Evolutionary conservation across 2,888 invertebrate genomes (phyloP).

Genomic region (Drosophila neonasuta): DNA sequence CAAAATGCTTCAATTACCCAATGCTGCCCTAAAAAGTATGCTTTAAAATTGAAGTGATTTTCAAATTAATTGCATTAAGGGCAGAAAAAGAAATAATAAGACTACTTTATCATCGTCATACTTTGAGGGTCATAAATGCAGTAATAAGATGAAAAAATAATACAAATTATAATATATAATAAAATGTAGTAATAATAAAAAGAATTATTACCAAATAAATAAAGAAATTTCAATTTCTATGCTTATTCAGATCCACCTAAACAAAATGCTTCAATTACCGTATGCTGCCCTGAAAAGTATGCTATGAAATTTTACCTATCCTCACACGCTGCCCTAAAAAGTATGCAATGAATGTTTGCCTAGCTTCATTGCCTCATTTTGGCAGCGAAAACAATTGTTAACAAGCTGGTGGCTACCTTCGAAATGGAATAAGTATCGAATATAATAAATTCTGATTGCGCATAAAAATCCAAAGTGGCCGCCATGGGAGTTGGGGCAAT

Average conservation of each 20-base stretch:
- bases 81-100: too few species aligned
- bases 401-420: conserved; percentile 24
- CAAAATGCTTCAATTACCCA: background rate
- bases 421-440: conserved; percentile 15
- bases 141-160: too few species aligned
- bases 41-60: background rate
- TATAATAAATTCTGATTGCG: conserved; percentile 34
- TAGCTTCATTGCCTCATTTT: background rate
- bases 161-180: too few species aligned
- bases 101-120: too few species aligned
- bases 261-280: background rate
- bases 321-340: background rate
- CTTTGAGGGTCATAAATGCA: too few species aligned
- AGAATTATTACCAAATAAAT: too few species aligned
- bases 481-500: conserved; percentile 38
- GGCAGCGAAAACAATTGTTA: conserved; percentile 17
- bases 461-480: conserved; percentile 37
- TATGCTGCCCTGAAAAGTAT: background rate
- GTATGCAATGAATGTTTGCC: background rate
- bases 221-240: too few species aligned
- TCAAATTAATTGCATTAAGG: too few species aligned
- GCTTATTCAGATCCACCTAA: background rate
- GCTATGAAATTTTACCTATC: background rate
- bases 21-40: background rate
- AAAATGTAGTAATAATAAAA: too few species aligned